A percentile compares a stretch with the other conserved stretches of the same genome.
Evolutionary conservation across 1,140 invertebrate genomes (phyloP).

Genomic region (Apocrypta bakeri): DNA sequence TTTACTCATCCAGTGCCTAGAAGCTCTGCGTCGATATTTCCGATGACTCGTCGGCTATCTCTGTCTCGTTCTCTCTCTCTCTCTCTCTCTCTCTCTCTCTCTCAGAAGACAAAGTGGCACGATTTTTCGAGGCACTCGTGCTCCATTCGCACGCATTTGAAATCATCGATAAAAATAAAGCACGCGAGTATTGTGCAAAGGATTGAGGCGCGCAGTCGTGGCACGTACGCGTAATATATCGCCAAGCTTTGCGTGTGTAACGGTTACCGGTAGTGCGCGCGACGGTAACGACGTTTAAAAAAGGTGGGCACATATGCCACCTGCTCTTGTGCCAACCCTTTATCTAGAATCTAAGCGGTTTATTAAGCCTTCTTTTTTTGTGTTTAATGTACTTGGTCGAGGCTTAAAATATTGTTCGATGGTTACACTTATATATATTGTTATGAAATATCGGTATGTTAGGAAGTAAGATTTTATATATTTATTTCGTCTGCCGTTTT

Average conservation of each 20-base stretch:
- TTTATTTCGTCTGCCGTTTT: no score
- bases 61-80: background rate
- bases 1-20: no score
- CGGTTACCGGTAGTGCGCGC: background rate
- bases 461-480: no score
- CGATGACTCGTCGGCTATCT: background rate
- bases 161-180: constrained; percentile 34
- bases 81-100: background rate
- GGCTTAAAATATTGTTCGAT: no score
- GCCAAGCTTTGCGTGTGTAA: background rate
- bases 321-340: background rate
- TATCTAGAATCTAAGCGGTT: background rate
- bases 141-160: background rate
- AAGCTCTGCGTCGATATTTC: background rate
- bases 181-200: constrained; percentile 2
- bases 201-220: background rate
- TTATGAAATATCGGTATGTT: no score
- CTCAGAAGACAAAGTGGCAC: no score
- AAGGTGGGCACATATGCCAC: background rate
- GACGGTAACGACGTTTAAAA: background rate
- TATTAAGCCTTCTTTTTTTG: background rate
- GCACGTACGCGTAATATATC: constrained; percentile 19
- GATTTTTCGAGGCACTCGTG: background rate
- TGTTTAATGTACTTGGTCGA: no score
- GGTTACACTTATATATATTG: no score